These are phyloP conservation scores for Drosophila acutilabella DNA, from an alignment of 2,888 invertebrate species.

Conservation along the genomic window DNA sequence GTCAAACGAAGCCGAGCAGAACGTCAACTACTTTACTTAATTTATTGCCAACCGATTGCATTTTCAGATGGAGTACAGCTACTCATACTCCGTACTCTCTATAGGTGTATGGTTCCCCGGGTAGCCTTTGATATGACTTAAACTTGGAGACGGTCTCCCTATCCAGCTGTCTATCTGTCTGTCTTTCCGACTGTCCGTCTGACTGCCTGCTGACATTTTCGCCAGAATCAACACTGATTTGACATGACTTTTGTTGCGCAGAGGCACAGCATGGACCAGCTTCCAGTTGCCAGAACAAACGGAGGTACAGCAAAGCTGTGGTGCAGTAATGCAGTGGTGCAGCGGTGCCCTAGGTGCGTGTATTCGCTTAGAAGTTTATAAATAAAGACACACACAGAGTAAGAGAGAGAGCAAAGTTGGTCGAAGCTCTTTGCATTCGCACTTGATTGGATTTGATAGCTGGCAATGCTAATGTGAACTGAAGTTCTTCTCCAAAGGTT, in stretches of 20 bases:
- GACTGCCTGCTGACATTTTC: slow-evolving; percentile 77
- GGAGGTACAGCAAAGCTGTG: slow-evolving; percentile 27
- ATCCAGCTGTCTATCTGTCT: slow-evolving; percentile 14
- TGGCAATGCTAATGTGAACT: slow-evolving; percentile 69
- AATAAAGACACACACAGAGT: slow-evolving; percentile 60
- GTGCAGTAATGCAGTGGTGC: background rate
- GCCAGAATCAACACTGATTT: slow-evolving; percentile 80
- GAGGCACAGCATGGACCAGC: slow-evolving; percentile 65
- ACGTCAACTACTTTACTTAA: slow-evolving; percentile 75
- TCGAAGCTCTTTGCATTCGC: slow-evolving; percentile 64
- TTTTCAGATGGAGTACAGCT: slow-evolving; percentile 29
- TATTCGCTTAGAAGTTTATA: slow-evolving; percentile 80
- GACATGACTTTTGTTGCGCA: slow-evolving; percentile 77
- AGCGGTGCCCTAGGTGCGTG: slow-evolving; percentile 67
- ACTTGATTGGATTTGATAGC: slow-evolving; percentile 77
- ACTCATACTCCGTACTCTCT: background rate
- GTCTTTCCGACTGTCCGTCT: slow-evolving; percentile 29
- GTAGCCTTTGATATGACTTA: slow-evolving; percentile 37
- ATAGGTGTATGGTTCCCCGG: slow-evolving; percentile 6
- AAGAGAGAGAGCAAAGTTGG: slow-evolving; percentile 33
- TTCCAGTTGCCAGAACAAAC: slow-evolving; percentile 35
- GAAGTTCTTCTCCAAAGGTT: slow-evolving; percentile 20
- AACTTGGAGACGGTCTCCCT: slow-evolving; percentile 19
- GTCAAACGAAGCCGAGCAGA: slow-evolving; percentile 63
- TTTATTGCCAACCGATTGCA: slow-evolving; percentile 80